Evolutionary conservation across 2,888 invertebrate genomes (phyloP), one percentile per base, ranked within the genome.

Genomic region (Cacoxenus indagator): DNA sequence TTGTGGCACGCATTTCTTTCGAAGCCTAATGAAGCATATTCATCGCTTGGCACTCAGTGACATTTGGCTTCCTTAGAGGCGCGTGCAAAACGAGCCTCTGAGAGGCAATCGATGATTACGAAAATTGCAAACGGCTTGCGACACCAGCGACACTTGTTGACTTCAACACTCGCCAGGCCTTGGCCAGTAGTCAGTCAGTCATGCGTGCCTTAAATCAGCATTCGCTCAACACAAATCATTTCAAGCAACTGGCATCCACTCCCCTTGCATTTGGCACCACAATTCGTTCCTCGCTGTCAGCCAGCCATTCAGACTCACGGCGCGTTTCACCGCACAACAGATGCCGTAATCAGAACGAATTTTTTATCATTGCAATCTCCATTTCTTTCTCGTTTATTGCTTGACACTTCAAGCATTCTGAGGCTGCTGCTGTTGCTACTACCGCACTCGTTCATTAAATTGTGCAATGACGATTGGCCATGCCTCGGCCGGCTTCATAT

Each of bases 381-480:
- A 4, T 54, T 54, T 22, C 11, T 43, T 43, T 43, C 19, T 22
- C 51, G 37, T 37, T 51, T 51, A 27, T 27, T 29, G 26, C 17
- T 57, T 17, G 29, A 27, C 27, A 29, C 29, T 57, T 57, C 6
- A 57, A 27, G 29, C n/a, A n/a, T n/a, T n/a, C n/a, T n/a, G n/a
- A n/a, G n/a, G 59, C 22, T 31, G 31, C 37, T 37, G 31, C 59
- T 59, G 59, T 26, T 37, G 59, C 11, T n/a, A n/a, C n/a, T n/a
- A 19, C 14, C 9, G 37, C 31, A 17, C 27, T 37, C 37, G 26
- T 61, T 61, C 31, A 61, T 61, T 61, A 61, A 37, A 37, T 17
- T 31, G 27, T 19, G 37, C 59, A 61, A 27, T 27, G 59, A 57
- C 57, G 14, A 27, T 27, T 57, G 57, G 26, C 17, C 22, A 17